Base-by-base conservation (phyloP, 2,113 vertebrate species). In the Rhinichthys klamathensis region DNA sequence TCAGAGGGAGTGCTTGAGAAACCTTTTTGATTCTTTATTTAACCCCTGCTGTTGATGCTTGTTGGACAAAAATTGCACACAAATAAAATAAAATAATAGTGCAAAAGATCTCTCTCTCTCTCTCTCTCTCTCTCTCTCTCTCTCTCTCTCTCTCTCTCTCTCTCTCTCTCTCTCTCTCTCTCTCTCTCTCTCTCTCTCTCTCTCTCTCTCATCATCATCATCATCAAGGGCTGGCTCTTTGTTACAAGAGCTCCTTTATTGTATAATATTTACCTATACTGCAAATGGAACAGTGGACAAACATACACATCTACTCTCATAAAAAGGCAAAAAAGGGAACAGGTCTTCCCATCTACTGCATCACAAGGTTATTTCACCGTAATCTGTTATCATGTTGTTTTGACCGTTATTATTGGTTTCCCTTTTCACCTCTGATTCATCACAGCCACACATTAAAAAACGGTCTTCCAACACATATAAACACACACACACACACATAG, bases 341-440 rank as follows among this genome's bases (percentile, higher is more conserved):
- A 30, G 60, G 35, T 61, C 58, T 65, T 46, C 35, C 54, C 12
- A 6, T 77, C 18, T 56, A 38, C 30, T 30, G 46, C 51, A 54
- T 58, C 51, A 77, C 0, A 2, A 56, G 76, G 76, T 18, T 61
- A 60, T 79, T 60, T 79, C 32, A 60, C 54, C 0, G 11, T 79
- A 41, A 79, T 60, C 54, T 61, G 30, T 79, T 61, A 41, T 78
- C 54, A 61, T 79, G 76, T 79, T 79, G 54, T 49, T 80, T 65
- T 80, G 79, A 44, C 54, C 5, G 32, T 67, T 81, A 67, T 49
- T 65, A 81, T 44, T 81, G 38, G 60, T 49, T 80, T 81, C 61
- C 56, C 76, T 67, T 81, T 81, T 81, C 79, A 65, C 41, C 79
- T 46, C 35, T 46, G 38, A 27, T 81, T 81, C 61, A 81, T 81